A percentile compares a stretch with the other conserved stretches of the same genome.
Evolutionary conservation across 2,888 invertebrate species (phyloP).

Genomic region (Trileptium ribeirensis): DNA sequence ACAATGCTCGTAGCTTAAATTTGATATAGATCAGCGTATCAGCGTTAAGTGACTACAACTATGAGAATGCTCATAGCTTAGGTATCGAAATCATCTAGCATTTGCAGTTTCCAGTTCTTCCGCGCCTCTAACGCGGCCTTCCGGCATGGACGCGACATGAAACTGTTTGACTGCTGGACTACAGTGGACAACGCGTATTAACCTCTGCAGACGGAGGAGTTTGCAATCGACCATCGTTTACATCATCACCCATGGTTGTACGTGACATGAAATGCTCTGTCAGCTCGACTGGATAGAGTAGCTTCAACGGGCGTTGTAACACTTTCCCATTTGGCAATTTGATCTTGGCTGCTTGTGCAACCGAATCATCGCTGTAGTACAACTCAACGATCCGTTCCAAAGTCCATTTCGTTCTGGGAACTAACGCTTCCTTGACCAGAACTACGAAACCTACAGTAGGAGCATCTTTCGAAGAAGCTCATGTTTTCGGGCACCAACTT

Average conservation of each 20-base stretch:
- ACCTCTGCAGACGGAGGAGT: background rate
- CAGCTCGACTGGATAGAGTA: background rate
- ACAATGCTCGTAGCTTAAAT: background rate
- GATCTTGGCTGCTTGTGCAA: background rate
- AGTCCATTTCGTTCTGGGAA: background rate
- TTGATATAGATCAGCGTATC: background rate
- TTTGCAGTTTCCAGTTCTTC: background rate
- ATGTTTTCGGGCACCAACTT: background rate
- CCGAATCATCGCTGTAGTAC: background rate
- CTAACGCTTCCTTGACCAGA: background rate
- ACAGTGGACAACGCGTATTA: background rate
- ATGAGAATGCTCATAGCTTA: background rate
- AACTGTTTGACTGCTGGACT: background rate
- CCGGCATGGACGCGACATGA: background rate
- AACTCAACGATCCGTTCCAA: background rate
- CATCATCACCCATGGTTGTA: background rate
- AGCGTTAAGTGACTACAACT: background rate
- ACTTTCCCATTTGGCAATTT: background rate
- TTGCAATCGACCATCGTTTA: background rate
- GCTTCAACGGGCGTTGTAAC: background rate
- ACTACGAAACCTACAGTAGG: background rate
- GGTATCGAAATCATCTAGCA: too few relatives aligned
- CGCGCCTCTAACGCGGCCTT: background rate
- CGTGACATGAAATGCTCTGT: background rate
- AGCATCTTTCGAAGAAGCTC: background rate